Base-by-base conservation (phyloP, 1,140 invertebrate species). In the Dolichoris vasculosae region DNA sequence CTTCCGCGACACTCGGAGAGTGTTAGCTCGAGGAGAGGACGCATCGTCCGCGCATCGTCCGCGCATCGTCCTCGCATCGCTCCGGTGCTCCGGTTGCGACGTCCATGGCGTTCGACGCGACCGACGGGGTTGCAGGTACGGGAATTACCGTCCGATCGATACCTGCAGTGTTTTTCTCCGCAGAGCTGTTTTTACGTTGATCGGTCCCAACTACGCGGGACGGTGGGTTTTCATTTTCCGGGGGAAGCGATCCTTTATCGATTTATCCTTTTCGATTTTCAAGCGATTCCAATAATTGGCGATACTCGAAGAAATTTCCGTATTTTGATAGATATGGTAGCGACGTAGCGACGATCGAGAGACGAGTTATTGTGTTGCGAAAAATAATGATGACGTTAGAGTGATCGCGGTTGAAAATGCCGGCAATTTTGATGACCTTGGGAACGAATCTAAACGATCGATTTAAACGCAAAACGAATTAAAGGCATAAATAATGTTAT, bases 1-100 rank as follows among this genome's bases (percentile, higher is more conserved):
- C 59, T 78, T 77, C 55, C 80, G 85, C 48, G 80, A 86, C 85
- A 20, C 73, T 82, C 73, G 11, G 26, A 82, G 73, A n/a, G n/a
- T n/a, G n/a, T n/a, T n/a, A n/a, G n/a, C n/a, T n/a, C 59, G 85
- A 59, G 85, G 82, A 71, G 84, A 82, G 69, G 23, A 13, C n/a
- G 51, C 1, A 13, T n/a, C 11, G 38, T 11, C n/a, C 55, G 63
- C 2, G 43, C 15, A n/a, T n/a, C n/a, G n/a, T n/a, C n/a, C n/a
- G n/a, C n/a, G 51, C 1, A 13, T n/a, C 11, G 38, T 11, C n/a
- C 55, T 40, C 2, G 43, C 15, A n/a, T n/a, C n/a, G n/a, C n/a
- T n/a, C n/a, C n/a, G n/a, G n/a, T 35, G 38, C 48, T 35, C 3
- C 1, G 46, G n/a, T 51, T 81, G n/a, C 38, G n/a, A 23, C 32